Evolutionary conservation across 1,140 invertebrate genomes (phyloP).

Genomic region (Drosophila erecta): DNA sequence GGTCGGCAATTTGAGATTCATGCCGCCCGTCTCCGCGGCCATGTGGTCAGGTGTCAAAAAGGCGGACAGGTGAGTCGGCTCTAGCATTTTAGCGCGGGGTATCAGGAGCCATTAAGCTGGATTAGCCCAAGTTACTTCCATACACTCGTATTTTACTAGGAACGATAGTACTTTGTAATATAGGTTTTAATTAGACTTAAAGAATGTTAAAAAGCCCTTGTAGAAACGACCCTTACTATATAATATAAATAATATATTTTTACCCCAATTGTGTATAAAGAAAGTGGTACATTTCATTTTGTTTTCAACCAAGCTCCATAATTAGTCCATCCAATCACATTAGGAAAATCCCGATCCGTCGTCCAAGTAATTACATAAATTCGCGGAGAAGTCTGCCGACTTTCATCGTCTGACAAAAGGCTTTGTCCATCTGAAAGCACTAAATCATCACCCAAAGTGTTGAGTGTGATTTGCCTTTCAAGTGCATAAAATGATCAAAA

Average conservation of each 20-base stretch:
- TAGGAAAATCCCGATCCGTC: constrained; percentile 10
- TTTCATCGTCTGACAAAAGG: not conserved
- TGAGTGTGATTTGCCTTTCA: constrained; percentile 23
- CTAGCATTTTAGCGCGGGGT: not conserved
- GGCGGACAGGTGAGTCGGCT: constrained; percentile 87
- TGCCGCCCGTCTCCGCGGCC: constrained; percentile 96
- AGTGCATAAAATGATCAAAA: constrained; percentile 78
- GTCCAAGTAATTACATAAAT: constrained; percentile 2
- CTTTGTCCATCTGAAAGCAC: constrained; percentile 47
- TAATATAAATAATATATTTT: too few species aligned
- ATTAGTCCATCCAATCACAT: constrained; percentile 3
- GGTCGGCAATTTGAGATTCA: constrained; percentile 94
- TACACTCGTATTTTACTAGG: too few species aligned
- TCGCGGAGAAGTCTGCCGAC: not conserved
- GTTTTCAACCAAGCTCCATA: too few species aligned
- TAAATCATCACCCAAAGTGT: constrained; percentile 56
- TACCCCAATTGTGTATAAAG: too few species aligned
- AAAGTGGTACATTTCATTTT: too few species aligned
- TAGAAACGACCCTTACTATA: too few species aligned
- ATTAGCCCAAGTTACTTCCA: not conserved
- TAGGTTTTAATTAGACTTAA: too few species aligned
- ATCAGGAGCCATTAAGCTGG: not conserved
- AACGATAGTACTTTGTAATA: too few species aligned
- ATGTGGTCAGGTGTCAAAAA: constrained; percentile 96
- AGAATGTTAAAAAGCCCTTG: too few species aligned